phyloP scores from a whole-genome alignment of 2,113 vertebrate species.

The Garra rufa region DNA sequence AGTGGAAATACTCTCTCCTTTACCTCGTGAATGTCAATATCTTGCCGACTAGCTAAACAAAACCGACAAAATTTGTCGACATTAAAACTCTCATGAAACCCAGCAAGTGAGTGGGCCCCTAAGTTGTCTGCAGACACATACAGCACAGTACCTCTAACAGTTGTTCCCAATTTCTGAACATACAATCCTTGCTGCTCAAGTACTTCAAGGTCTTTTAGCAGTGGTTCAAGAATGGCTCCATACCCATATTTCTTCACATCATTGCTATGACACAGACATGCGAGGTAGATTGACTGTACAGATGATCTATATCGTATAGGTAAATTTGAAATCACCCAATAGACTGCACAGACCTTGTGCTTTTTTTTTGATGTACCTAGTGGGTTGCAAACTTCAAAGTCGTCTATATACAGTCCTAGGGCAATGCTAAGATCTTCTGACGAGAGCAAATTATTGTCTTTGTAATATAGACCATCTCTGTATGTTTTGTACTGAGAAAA shows the following conservation, averaged over 20 bases:
- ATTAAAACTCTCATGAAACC: background rate
- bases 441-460: background rate
- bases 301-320: background rate
- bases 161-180: slow-evolving; percentile 4
- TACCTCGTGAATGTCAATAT: background rate
- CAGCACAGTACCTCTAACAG: background rate
- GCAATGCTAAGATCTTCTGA: background rate
- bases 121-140: slow-evolving; percentile 11
- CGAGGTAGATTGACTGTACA: background rate
- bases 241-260: slow-evolving; percentile 1
- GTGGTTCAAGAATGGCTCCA: background rate
- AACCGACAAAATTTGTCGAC: background rate
- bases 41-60: background rate
- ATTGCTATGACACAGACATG: background rate
- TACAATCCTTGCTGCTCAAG: background rate
- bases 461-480: background rate
- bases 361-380: too few relatives aligned
- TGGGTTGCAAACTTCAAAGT: too few relatives aligned
- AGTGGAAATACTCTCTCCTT: background rate
- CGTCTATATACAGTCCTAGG: background rate
- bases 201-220: background rate
- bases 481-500: slow-evolving; percentile 13
- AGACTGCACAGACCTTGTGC: background rate
- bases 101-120: background rate
- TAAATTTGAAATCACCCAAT: background rate